Percentiles rank a stretch among this genome's conserved stretches.
phyloP scores from a whole-genome alignment of 2,113 vertebrate species.

The Ondatra zibethicus region DNA sequence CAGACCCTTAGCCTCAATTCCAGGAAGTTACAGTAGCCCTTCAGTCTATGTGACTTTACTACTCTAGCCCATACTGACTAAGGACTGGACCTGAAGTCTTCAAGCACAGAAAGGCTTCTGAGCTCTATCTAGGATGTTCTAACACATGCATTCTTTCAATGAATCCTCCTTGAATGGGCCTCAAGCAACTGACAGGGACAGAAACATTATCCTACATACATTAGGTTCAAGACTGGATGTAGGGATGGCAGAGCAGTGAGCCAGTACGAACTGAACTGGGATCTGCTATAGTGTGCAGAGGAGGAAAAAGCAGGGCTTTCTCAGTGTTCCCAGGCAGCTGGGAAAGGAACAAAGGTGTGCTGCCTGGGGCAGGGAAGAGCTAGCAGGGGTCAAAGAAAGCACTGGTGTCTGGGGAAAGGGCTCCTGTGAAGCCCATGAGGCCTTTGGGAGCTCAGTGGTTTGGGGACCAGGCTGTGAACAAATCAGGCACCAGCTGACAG shows the following conservation, averaged over 20 bases:
- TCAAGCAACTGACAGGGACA: neutral
- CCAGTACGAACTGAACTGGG: neutral
- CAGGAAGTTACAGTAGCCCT: neutral
- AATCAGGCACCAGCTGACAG: neutral
- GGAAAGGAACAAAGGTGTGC: fast-evolving
- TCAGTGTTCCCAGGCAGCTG: fast-evolving
- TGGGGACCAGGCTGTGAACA: neutral
- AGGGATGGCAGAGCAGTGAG: no score
- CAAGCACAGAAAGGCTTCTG: neutral
- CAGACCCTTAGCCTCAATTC: neutral
- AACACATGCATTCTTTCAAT: neutral
- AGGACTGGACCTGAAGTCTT: neutral
- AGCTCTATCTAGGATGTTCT: neutral
- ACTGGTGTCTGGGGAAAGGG: neutral
- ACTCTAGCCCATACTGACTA: neutral
- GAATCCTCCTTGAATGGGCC: neutral
- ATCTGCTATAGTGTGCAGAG: neutral
- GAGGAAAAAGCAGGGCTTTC: neutral
- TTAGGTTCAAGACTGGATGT: neutral
- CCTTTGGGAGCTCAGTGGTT: neutral
- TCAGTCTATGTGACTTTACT: neutral
- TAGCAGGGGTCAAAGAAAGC: no score
- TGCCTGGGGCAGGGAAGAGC: neutral
- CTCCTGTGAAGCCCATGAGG: neutral
- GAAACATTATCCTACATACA: neutral